Base-by-base conservation (phyloP, 1,140 invertebrate species). In the Sminthurides bifidus region DNA sequence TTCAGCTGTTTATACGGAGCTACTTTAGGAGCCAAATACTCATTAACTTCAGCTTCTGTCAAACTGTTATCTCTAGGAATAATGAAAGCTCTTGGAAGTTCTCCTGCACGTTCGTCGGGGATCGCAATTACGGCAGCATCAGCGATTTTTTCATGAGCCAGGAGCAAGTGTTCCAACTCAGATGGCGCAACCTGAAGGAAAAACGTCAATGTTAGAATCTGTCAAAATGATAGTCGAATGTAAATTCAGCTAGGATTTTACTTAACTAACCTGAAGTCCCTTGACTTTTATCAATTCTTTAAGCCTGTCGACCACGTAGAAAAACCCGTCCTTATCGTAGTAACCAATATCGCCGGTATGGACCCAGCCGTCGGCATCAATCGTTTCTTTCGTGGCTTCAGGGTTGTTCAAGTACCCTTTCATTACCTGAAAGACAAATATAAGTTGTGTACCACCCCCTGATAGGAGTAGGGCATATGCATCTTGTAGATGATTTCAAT, bases 251-350 rank as follows among this genome's bases (percentile, higher is more conserved):
- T n/a, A n/a, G n/a, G n/a, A n/a, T n/a, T n/a, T n/a, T n/a, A n/a
- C n/a, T n/a, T n/a, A n/a, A n/a, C n/a, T n/a, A 72, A 64, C 23
- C n/a, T n/a, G n/a, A n/a, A n/a, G n/a, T n/a, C 73, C 76, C 64
- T 76, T 75, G 35, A 75, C 75, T 63, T 78, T 74, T 60, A 77
- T 69, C 17, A 75, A 67, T 26, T 58, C 56, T 38, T 58, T 58
- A 1, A 58, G 12, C 52, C 90, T 73, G 63, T 92, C 89, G 1
- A 85, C 84, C 50, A 92, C 79, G 51, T 78, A 89, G 57, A 90
- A 79, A 57, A 73, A 79, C n/a, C 43, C 75, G 35, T 79, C 68
- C 33, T 75, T 68, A 55, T 82, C 76, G 38, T 76, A 71, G 52
- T 75, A 76, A 31, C 77, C 81, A 58, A 83, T 70, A 67, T 84